A percentile compares a stretch with the other conserved stretches of the same genome.
Evolutionary conservation across 2,888 invertebrate genomes (phyloP).

Genomic region (Nebria brevicollis): DNA sequence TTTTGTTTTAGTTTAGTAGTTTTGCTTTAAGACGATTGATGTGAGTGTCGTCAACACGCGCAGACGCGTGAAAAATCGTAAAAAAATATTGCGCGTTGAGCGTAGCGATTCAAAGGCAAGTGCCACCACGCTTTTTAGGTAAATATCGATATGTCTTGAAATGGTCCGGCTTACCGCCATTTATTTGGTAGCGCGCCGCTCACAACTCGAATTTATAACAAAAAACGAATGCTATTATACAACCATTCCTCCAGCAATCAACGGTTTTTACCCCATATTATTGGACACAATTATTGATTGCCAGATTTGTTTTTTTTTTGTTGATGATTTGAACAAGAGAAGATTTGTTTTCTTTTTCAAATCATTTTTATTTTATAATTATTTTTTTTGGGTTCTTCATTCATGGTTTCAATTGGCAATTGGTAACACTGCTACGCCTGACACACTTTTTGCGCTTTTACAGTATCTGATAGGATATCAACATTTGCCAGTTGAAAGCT

Average conservation of each 20-base stretch:
- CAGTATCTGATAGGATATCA: slow-evolving; percentile 27
- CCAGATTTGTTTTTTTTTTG: background rate
- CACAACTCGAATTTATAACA: slow-evolving; percentile 33
- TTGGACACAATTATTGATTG: background rate
- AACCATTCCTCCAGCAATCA: background rate
- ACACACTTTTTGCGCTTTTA: slow-evolving; percentile 34
- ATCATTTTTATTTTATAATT: slow-evolving; percentile 4
- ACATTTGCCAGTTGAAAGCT: slow-evolving; percentile 34
- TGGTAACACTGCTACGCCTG: slow-evolving; percentile 34
- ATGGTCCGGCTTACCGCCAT: slow-evolving; percentile 26
- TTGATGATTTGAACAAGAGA: background rate
- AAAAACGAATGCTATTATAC: background rate
- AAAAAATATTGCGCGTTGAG: slow-evolving; percentile 59
- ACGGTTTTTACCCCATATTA: background rate
- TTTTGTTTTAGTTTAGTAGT: background rate
- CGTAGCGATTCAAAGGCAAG: slow-evolving; percentile 13
- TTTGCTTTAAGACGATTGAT: slow-evolving; percentile 24
- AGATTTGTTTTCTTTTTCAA: background rate
- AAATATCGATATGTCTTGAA: slow-evolving; percentile 39
- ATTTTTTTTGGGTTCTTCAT: slow-evolving; percentile 16
- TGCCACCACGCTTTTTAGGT: slow-evolving; percentile 17
- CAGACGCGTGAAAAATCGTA: slow-evolving; percentile 59
- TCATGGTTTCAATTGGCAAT: slow-evolving; percentile 26
- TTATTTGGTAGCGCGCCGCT: slow-evolving; percentile 23
- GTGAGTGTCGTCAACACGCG: slow-evolving; percentile 57